Evolutionary conservation across 2,797 vertebrate genomes (phyloP).

Genomic region (Tragelaphus oryx): DNA sequence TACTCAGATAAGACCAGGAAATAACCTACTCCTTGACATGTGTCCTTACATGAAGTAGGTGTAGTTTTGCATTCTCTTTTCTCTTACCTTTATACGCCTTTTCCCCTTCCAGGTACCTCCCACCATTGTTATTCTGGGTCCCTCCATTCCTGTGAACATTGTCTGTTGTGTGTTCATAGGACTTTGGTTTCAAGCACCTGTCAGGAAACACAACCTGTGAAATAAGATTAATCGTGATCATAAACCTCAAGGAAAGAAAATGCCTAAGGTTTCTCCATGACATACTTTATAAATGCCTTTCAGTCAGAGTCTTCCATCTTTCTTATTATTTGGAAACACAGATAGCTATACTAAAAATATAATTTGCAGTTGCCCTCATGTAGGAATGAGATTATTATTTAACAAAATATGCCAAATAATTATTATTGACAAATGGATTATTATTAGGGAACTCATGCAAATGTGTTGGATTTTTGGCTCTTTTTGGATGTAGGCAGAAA

Average conservation of each 20-base stretch:
- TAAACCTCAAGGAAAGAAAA: constrained; percentile 19
- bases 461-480: neutral
- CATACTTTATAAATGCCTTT: neutral
- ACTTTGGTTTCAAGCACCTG: neutral
- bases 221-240: neutral
- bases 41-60: neutral
- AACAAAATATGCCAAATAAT: neutral
- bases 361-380: neutral
- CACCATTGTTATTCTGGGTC: neutral
- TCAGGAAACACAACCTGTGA: neutral
- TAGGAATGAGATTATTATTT: neutral
- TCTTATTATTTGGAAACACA: neutral
- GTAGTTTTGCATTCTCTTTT: neutral
- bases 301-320: neutral
- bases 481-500: neutral
- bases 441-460: neutral
- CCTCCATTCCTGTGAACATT: neutral
- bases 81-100: neutral
- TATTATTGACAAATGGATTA: neutral
- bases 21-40: neutral
- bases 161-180: neutral
- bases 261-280: neutral
- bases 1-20: neutral
- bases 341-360: neutral
- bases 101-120: neutral